Evolutionary conservation across 2,113 vertebrate species (phyloP), one percentile per base, ranked within the genome.

Genomic region (Nipponia nippon): DNA sequence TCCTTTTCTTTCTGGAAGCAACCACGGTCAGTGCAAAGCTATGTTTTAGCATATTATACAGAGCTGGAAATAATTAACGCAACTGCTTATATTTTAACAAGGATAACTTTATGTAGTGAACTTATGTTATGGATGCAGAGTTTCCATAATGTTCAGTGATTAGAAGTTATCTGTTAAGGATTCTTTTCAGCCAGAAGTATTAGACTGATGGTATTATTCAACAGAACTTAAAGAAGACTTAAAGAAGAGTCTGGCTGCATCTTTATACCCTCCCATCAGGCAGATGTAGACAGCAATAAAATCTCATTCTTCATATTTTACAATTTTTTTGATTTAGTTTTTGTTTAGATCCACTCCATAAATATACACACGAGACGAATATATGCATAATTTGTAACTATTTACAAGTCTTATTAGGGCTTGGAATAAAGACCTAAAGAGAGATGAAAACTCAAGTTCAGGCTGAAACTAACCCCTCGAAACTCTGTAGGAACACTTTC

Each of bases 341-440:
- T 47, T 76, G 13, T 86, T 92, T 87, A 50, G 34, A 44, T 55
- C 58, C 53, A 26, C 19, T 71, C 30, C 29, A 34, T 23, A 34
- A 7, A 34, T 9, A 30, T 11, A 26, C 18, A 13, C 4, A 18
- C 14, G 42, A 50, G 56, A 55, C 18, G 23, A 86, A 80, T 44
- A 20, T 4, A 11, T 0, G 0, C 22, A 14, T 13, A 29, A 56
- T 7, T 14, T 0, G 4, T n/a, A 83, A 79, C 10, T 2, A 46
- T n/a, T 59, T 47, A 40, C 3, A 10, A 59, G 14, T 55, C 32
- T 62, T 17, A 29, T 53, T 32, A 71, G 19, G 22, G 38, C 20
- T 47, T 59, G 61, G 42, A 83, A 76, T 26, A 38, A 61, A 85
- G 29, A 59, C 18, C 42, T 30, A 19, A 58, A 67, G 34, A 50